Base-by-base conservation (phyloP, 64 coral and sea anemone species). In the Acropora tenuis region DNA sequence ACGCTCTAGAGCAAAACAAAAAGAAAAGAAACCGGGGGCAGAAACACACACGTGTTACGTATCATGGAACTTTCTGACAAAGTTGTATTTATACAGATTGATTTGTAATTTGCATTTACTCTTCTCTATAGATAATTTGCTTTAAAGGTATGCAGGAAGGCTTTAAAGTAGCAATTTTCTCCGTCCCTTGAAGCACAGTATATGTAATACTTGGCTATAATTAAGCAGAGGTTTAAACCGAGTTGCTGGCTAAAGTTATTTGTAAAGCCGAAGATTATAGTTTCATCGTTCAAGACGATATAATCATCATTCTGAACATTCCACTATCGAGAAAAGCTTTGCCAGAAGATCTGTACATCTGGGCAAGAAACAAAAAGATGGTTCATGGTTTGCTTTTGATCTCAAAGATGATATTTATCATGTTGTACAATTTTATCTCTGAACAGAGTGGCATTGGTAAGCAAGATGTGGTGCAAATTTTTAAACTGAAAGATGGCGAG, bases 401-500 rank as follows among this genome's bases (percentile, higher is more conserved):
- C 48, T 47, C 69, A 89, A 41, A 88, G 50, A 9, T 43, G 15
- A 41, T 41, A 75, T 12, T 43, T 7, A 0, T 88, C 55, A 40
- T 74, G 53, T 65, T 84, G 58, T 17, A 84, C 20, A 49, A 71
- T 9, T 13, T 9, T 4, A 84, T 84, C 82, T 6, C 82, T 67
- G 40, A 84, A 84, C 1, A 84, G 42, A 13, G 82, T 68, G 4
- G 82, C 59, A 40, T 85, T 85, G 17, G 15, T 68, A 30, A 60
- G 5, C 3, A 68, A 49, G 30, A 85, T 85, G 7, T 85, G 41
- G 16, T 68, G 82, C 0, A 85, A 15, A 43, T 68, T 45, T 43
- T 85, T 85, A 19, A 85, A 85, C 9, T 85, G 57, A 42, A 85
- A 85, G 3, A 67, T 85, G 12, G 12, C 41, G 1, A 85, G 82